Base-by-base conservation (phyloP, 2,797 vertebrate genomes). In the Hafferia zeledoni region DNA sequence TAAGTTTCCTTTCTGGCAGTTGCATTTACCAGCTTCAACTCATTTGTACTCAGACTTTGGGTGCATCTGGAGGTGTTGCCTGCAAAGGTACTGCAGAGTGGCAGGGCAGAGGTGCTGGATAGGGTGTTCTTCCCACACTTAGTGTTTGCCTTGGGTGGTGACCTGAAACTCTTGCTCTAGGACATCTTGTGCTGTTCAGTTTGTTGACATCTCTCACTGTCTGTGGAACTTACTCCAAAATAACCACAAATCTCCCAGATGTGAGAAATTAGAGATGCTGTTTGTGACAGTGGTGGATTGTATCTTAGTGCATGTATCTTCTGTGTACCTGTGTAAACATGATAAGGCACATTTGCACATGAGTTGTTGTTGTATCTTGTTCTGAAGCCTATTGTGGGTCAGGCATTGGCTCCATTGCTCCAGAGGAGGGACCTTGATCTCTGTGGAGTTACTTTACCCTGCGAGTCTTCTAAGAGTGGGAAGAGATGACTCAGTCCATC, bases 251-350 rank as follows among this genome's bases (percentile, higher is more conserved):
- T 80, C 67, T 89, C 56, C 25, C 53, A 30, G 39, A 28, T 74
- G 31, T 59, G 64, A 77, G 79, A 59, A 47, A 27, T 10, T 17
- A 67, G 79, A 74, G 39, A 47, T 53, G 52, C 53, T 70, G 25
- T 52, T 83, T 61, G 56, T 53, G 56, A 39, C 44, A 35, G 61
- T 14, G 4, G 11, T 33, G 30, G 5, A 3, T 49, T 37, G 0
- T 27, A 11, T 71, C 52, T 84, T 28, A 5, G 56, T 55, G 8
- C n/a, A 22, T 31, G 5, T 47, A 13, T 74, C 31, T 68, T 76
- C 27, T 60, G 0, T 53, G 7, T 35, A 65, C 17, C 69, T 37
- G 18, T 3, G 5, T 71, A 44, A 46, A 47, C 0, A 0, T 78
- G 77, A 71, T 55, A 63, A 67, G 76, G 7, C 39, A 44, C 16